Base-by-base conservation (phyloP, 2,113 vertebrate genomes). In the Hyperopisus bebe region DNA sequence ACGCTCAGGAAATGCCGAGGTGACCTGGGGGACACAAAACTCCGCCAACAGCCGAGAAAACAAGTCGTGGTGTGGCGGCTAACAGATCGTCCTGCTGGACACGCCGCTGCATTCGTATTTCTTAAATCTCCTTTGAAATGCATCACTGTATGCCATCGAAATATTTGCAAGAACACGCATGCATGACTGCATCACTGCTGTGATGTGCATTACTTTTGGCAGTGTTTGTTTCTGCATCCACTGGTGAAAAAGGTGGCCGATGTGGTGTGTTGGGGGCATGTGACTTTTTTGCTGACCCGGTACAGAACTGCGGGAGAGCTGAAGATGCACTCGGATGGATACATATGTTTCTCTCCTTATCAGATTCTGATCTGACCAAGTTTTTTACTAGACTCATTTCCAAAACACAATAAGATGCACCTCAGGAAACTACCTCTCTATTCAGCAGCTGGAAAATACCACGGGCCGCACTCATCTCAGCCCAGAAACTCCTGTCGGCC, bases 371-470 rank as follows among this genome's bases (percentile, higher is more conserved):
- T 87, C 85, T 31, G 84, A 46, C n/a, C 17, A 42, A 31, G 47
- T 35, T 80, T 53, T 53, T n/a, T 19, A n/a, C 27, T 50, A 11
- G 24, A 50, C 44, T 87, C 85, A 87, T 87, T 87, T 87, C 85
- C 50, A 53, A 82, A 87, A 39, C 31, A 39, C 85, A 87, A 53
- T 21, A 87, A 5, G 85, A 31, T 27, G 50, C 27, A 87, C 31
- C 84, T 53, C 85, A 87, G 85, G 85, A 87, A 87, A 87, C 85
- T 39, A 87, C 85, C 85, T 47, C 50, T 55, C 50, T 55, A 35
- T 31, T 87, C 85, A 87, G 85, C 85, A 87, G 85, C 85, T 55
- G 85, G 85, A 87, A 87, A 87, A 53, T 27, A 87, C 85, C 85
- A 39, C n/a, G 50, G 27, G 11, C n/a, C 17, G 46, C 11, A 55